phyloP scores from a whole-genome alignment of 23 tunicate genomes.

The Oikopleura dioica region DNA sequence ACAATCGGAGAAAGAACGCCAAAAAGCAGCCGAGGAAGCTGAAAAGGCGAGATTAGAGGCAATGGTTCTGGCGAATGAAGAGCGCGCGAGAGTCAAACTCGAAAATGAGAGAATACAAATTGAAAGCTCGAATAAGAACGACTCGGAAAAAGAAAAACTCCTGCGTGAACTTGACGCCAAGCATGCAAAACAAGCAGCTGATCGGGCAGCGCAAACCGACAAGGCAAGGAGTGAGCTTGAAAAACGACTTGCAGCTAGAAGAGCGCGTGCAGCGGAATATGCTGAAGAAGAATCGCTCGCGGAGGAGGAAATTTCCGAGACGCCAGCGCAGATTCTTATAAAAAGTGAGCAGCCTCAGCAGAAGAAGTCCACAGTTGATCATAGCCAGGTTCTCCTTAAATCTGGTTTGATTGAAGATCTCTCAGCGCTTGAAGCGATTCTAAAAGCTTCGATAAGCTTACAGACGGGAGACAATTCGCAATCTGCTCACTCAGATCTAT shows the following conservation, averaged over 20 bases:
- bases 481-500: background rate
- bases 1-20: background rate
- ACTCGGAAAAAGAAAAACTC: background rate
- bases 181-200: background rate
- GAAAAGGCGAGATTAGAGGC: background rate
- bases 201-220: background rate
- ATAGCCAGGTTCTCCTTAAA: background rate
- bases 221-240: background rate
- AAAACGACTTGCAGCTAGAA: no score
- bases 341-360: background rate
- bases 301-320: background rate
- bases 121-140: background rate
- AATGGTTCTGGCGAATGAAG: background rate
- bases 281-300: background rate
- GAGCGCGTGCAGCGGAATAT: no score
- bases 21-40: background rate
- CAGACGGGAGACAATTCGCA: background rate
- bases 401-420: background rate
- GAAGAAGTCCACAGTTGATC: background rate
- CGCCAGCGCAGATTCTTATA: background rate
- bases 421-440: background rate
- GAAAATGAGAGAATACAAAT: background rate
- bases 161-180: background rate
- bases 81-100: background rate
- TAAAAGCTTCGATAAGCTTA: background rate